Base-by-base conservation (phyloP, 2,888 invertebrate genomes). In the Epinotia bilunana region DNA sequence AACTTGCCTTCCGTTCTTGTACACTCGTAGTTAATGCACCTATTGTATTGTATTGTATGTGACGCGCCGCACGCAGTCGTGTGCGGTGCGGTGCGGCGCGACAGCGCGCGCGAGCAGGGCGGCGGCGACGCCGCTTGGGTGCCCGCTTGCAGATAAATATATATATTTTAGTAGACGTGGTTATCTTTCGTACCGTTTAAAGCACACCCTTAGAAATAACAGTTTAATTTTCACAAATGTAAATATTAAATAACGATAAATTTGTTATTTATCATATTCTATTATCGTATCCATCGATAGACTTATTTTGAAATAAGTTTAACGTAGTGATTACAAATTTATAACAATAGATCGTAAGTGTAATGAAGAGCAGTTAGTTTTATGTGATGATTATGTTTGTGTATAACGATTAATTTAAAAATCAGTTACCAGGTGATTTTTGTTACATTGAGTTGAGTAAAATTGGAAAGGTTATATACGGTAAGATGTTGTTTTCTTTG, bases 261-360 rank as follows among this genome's bases (percentile, higher is more conserved):
- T 90, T 91, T 92, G 93, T 93, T 93, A 93, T 92, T 92, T 92
- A 91, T 89, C 91, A 90, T 91, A 90, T 90, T 91, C 87, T 91
- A 91, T 91, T 90, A 89, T 88, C 85, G 88, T 89, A 91, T 83
- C 89, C 88, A 88, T 91, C 87, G 87, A 90, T 91, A 89, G 88
- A 90, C 89, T 92, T 92, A 90, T 92, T 91, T 90, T 89, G 82
- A 87, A 89, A 90, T 92, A 90, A 91, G 89, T 91, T 91, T 85
- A 85, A 89, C 80, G 91, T 91, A 91, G 91, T 80, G 87, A 88
- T 89, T 91, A 89, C 86, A 87, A 89, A 87, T 91, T 91, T 89
- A 87, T 88, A 88, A 89, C 87, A 86, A 84, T 90, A 91, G 85
- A 77, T 79, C 63, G 72, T 90, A 90, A 91, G 87, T 79, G 83